Conservation (phyloP, 2,797 vertebrate species). For the Oreochromis grahami region DNA sequence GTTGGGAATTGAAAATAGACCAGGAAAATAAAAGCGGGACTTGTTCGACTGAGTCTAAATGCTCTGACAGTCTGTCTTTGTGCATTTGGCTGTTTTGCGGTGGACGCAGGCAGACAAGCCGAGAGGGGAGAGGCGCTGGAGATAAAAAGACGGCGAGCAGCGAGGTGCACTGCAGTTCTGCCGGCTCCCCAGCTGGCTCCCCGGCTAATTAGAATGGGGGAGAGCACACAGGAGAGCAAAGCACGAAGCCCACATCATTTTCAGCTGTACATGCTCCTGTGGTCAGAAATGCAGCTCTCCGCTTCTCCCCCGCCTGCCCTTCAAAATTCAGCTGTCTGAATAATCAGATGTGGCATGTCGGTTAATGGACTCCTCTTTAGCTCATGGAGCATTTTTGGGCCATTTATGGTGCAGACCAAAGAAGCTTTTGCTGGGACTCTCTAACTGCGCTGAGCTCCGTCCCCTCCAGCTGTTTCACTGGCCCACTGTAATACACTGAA, state of each 20-base stretch:
- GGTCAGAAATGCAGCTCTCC: conserved; percentile 34
- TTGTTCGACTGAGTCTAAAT: conserved; percentile 65
- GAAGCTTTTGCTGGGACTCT: conserved; percentile 8
- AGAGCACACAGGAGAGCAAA: conserved; percentile 33
- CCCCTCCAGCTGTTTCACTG: conserved; percentile 46
- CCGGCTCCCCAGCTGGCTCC: conserved; percentile 63
- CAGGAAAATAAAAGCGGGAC: conserved; percentile 62
- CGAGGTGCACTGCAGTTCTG: conserved; percentile 62
- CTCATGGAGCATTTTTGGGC: conserved; percentile 47
- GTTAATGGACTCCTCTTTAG: conserved; percentile 43
- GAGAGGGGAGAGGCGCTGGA: conserved; percentile 39
- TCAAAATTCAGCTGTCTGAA: conserved; percentile 47
- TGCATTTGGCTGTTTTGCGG: conserved; percentile 67
- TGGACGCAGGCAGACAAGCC: conserved; percentile 44
- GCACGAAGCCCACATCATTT: conserved; percentile 43
- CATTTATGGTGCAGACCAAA: conserved; percentile 12
- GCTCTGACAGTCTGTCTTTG: conserved; percentile 74
- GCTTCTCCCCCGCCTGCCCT: conserved; percentile 6
- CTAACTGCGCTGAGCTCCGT: background rate
- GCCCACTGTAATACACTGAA: conserved; percentile 28
- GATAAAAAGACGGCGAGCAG: conserved; percentile 58
- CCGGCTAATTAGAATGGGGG: conserved; percentile 63
- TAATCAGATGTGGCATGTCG: conserved; percentile 51
- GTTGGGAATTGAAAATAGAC: conserved; percentile 71
- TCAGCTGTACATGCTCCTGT: conserved; percentile 33